Base-by-base conservation (phyloP, 2,113 vertebrate genomes). In the Melanostigma gelatinosum region DNA sequence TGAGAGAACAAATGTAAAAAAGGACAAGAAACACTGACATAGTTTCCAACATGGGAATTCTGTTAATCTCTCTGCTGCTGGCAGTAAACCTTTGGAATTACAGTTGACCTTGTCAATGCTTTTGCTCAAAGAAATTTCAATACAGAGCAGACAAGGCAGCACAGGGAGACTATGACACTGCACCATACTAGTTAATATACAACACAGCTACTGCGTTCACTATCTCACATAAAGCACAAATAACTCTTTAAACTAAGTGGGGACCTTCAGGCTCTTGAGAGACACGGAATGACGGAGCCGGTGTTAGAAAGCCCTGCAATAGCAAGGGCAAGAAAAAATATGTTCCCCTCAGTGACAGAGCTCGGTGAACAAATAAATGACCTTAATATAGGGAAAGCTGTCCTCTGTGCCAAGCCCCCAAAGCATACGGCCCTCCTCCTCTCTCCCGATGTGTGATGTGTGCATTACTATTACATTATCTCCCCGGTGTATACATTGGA, bases 391-490 rank as follows among this genome's bases (percentile, higher is more conserved):
- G 75, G 70, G 40, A 82, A 75, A 64, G 79, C 85, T 57, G 89
- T 91, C 91, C 91, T 92, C 91, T 83, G 69, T 52, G 62, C 61
- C 1, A 29, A 85, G 85, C 83, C 83, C 88, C 88, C 80, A 61
- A 83, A 93, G 87, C 87, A 79, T 12, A 57, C 27, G 36, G 64
- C 74, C 79, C 85, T 83, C 62, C 77, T 80, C 84, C 72, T 9
- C 84, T 50, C 76, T 61, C 82, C 69, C 58, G 57, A 83, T 65
- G 86, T 48, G 82, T 88, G 86, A 88, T 87, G 69, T 86, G 87
- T 85, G 84, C 90, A 91, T 92, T 91, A 91, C 85, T 92, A 91
- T 91, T 91, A 89, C 89, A 91, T 89, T 88, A 93, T 88, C 91
- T 87, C 78, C 85, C 87, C 60, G 52, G 83, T 84, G 87, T 86